Base-by-base conservation (phyloP, 2,888 invertebrate species). In the Exocentrus adspersus region DNA sequence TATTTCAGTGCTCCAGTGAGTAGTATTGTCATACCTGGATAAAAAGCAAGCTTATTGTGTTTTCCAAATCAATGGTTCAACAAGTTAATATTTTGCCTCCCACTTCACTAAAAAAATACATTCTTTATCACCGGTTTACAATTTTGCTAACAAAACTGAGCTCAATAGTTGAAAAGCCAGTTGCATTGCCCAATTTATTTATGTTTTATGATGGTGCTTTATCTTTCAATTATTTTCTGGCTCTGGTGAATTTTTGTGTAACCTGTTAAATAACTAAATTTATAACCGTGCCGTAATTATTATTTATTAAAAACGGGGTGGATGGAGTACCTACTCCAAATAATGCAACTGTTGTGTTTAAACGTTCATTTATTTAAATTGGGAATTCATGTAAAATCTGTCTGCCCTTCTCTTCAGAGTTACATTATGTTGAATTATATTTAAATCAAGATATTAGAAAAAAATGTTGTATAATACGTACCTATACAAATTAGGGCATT, bases 251-350 rank as follows among this genome's bases (percentile, higher is more conserved):
- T 50, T 62, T 62, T 60, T 63, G 62, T 45, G 57, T 57, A 46
- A 46, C 32, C 32, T 32, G 43, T 17, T 54, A 46, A 46, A 57
- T 57, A 7, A 16, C n/a, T 43, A 37, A 48, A 57, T 62, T 60
- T 64, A 51, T 60, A 67, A 68, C 66, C 67, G 58, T 46, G 53
- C 53, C 57, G 58, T 42, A 60, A 21, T n/a, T 61, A 24, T 58
- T 57, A 65, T 70, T 68, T 68, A 62, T 69, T 67, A 63, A 67
- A 69, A 69, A 64, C 64, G 65, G 61, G 64, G 66, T 62, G 54
- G 63, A 62, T 62, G 60, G 60, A 60, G 64, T 64, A 61, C 70
- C n/a, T n/a, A n/a, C n/a, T n/a, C n/a, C n/a, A n/a, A n/a, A n/a
- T n/a, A n/a, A n/a, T n/a, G n/a, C n/a, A n/a, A n/a, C n/a, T n/a